phyloP scores from a whole-genome alignment of 2,888 invertebrate genomes.

The Uropetala carovei region DNA sequence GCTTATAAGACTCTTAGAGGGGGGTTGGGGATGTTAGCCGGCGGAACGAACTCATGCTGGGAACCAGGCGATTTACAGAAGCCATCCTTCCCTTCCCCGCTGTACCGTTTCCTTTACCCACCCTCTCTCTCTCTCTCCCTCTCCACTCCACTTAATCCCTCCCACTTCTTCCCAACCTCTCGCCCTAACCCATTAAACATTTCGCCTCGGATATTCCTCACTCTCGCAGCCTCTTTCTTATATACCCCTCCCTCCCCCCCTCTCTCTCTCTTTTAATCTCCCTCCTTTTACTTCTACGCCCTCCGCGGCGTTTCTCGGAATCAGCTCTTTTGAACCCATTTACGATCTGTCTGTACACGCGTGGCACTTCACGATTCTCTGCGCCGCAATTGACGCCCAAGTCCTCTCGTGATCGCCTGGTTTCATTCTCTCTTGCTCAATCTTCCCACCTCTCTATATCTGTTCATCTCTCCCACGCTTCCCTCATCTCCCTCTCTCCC shows the following conservation, averaged over 20 bases:
- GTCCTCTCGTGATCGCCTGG: not conserved
- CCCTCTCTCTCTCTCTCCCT: not conserved
- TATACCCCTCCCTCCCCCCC: not conserved
- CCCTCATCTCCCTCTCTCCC: not conserved
- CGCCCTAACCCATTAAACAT: not conserved
- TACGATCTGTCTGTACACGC: not conserved
- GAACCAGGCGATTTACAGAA: conserved; percentile 54
- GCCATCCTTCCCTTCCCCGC: not conserved
- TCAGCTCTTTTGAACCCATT: not conserved
- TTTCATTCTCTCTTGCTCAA: not conserved
- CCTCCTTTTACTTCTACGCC: not conserved
- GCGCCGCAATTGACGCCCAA: not conserved
- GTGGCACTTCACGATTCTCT: conserved; percentile 8
- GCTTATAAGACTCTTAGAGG: not conserved
- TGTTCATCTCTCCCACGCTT: not conserved
- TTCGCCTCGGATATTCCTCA: not conserved
- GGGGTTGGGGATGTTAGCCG: not conserved
- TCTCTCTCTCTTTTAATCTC: not conserved
- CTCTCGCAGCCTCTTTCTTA: not conserved
- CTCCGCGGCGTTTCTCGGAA: not conserved
- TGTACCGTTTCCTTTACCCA: not conserved
- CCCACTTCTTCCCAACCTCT: not conserved
- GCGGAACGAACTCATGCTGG: conserved; percentile 50
- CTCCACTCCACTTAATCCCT: not conserved
- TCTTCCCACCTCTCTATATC: not conserved